phyloP scores from a whole-genome alignment of 2,797 vertebrate genomes.

The Agapornis canus region DNA sequence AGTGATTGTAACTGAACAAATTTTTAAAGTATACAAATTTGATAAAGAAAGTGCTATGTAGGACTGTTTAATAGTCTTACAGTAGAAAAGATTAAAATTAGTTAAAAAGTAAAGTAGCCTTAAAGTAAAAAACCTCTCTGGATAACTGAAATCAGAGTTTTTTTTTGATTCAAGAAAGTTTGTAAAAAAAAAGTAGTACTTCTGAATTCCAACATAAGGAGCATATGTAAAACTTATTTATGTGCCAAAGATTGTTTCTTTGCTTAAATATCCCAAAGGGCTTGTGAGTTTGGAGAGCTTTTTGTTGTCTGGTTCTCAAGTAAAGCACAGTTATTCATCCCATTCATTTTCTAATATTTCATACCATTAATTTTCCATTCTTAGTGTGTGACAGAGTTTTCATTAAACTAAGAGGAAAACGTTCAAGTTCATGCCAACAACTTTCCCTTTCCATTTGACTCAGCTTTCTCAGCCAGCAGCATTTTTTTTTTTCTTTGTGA shows the following conservation, averaged over 20 bases:
- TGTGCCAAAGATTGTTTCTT: not conserved
- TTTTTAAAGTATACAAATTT: not conserved
- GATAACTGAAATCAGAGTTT: not conserved
- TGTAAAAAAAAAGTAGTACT: not conserved
- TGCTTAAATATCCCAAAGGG: not conserved
- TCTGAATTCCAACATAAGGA: not conserved
- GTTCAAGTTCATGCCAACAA: not conserved
- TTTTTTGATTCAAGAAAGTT: not conserved
- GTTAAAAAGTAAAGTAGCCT: not conserved
- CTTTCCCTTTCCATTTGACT: conserved; percentile 3
- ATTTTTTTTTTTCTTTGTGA: not conserved
- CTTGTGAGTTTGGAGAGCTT: not conserved
- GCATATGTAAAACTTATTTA: not conserved
- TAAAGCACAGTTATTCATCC: not conserved
- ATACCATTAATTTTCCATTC: not conserved
- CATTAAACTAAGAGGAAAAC: not conserved
- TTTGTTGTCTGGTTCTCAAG: not conserved
- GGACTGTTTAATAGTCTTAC: not conserved
- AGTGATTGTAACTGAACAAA: not conserved
- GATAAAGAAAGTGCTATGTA: not conserved
- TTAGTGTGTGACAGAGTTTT: not conserved
- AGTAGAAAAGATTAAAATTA: not conserved
- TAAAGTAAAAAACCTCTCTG: not conserved
- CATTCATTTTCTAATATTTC: not conserved
- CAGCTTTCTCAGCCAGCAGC: not conserved